Percentiles rank a stretch among this genome's conserved stretches.
Conservation (phyloP, 2,113 vertebrate genomes). For the Columba janthina region DNA sequence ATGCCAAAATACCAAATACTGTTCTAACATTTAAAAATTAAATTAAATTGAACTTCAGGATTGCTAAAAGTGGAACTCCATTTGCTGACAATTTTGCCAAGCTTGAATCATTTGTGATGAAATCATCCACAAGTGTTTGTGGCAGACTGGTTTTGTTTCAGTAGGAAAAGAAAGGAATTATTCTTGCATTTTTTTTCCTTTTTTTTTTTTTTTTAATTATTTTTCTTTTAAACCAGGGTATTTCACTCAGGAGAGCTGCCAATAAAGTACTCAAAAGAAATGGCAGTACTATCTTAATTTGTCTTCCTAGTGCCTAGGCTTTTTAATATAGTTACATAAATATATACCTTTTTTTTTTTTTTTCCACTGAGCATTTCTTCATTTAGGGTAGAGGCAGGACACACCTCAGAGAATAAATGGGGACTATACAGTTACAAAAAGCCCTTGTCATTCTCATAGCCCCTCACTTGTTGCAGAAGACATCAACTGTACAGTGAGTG, state of each 20-base stretch:
- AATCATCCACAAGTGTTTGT: not conserved
- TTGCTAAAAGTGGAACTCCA: not conserved
- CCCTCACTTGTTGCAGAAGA: not conserved
- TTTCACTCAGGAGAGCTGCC: not conserved
- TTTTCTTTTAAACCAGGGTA: not conserved
- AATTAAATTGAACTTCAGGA: not conserved
- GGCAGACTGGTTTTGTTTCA: not conserved
- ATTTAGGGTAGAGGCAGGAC: not conserved
- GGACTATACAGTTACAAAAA: not conserved
- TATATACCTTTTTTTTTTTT: not conserved
- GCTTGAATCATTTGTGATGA: not conserved
- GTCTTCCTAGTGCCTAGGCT: not conserved
- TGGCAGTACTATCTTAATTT: not conserved
- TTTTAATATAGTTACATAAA: not conserved
- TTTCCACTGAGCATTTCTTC: not conserved
- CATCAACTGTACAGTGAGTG: fast-evolving
- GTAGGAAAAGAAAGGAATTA: not conserved
- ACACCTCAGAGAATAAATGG: not conserved
- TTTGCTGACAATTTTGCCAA: not conserved
- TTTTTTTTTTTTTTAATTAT: no score
- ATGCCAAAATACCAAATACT: not conserved
- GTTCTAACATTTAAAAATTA: not conserved
- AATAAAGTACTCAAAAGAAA: not conserved
- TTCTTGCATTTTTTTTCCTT: not conserved
- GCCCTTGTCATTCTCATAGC: not conserved